Conservation (phyloP, 2,797 vertebrate genomes). For the Rhyacichthys aspro region DNA sequence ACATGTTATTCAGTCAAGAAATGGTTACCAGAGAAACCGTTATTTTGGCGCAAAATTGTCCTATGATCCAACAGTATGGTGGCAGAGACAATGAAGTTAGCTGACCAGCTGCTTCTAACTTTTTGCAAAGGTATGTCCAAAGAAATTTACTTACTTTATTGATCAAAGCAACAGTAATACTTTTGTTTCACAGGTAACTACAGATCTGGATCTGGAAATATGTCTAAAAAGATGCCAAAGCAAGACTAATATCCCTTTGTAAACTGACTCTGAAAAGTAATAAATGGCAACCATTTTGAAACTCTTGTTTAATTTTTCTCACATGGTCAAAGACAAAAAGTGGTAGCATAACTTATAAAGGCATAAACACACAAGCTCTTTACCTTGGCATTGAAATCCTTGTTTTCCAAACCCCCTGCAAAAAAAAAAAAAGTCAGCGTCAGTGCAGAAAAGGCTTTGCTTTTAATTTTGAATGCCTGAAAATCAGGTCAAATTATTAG, state of each 20-base stretch:
- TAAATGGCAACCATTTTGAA: not conserved
- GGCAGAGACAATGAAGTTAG: not conserved
- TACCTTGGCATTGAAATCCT: constrained; percentile 99
- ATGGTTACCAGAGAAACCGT: not conserved
- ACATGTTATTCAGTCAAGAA: constrained; percentile 20
- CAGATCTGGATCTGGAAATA: too few relatives aligned
- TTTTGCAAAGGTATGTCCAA: constrained; percentile 10
- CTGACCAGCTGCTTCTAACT: not conserved
- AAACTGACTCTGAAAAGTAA: not conserved
- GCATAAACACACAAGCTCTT: constrained; percentile 26
- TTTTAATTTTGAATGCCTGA: not conserved
- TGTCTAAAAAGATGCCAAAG: too few relatives aligned
- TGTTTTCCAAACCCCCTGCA: constrained; percentile 98
- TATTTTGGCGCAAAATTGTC: not conserved
- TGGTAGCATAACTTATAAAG: not conserved
- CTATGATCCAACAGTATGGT: not conserved
- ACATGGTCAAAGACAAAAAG: not conserved
- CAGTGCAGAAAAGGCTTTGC: not conserved
- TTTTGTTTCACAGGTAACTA: too few relatives aligned
- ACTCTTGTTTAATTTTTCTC: not conserved
- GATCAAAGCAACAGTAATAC: too few relatives aligned
- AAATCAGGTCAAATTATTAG: not conserved
- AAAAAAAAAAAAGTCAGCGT: constrained; percentile 34
- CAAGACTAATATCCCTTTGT: too few relatives aligned
- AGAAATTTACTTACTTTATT: too few relatives aligned